phyloP scores from a whole-genome alignment of 2,888 invertebrate genomes.

The Eustalomyia histrio region DNA sequence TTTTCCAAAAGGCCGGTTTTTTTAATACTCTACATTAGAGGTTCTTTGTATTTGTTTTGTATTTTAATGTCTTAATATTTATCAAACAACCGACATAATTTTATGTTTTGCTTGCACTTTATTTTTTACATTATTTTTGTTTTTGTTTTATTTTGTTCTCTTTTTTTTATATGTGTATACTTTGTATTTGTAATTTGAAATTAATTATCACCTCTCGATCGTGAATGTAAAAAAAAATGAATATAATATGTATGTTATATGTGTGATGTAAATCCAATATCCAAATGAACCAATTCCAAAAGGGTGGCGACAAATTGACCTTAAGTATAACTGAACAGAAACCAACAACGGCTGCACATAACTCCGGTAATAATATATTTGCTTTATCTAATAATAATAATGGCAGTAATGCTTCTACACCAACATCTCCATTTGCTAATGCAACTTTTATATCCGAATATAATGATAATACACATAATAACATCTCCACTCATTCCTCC shows the following conservation, averaged over 20 bases:
- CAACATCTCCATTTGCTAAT: conserved; percentile 67
- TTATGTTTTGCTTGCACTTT: conserved; percentile 56
- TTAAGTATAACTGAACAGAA: conserved; percentile 83
- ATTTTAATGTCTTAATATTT: background rate
- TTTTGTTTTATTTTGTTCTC: conserved; percentile 63
- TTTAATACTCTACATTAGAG: too few relatives aligned
- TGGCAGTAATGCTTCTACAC: conserved; percentile 60
- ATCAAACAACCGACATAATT: background rate
- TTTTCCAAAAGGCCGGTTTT: too few relatives aligned
- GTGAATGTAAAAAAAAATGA: conserved; percentile 14
- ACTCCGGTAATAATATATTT: conserved; percentile 67
- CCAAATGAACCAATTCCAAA: conserved; percentile 37
- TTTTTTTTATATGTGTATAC: conserved; percentile 59
- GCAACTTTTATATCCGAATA: conserved; percentile 75
- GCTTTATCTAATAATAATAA: conserved; percentile 67
- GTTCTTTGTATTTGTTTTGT: too few relatives aligned
- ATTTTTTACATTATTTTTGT: conserved; percentile 60
- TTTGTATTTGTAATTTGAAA: conserved; percentile 54
- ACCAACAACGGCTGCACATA: conserved; percentile 73
- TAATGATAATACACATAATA: conserved; percentile 55
- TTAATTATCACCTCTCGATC: conserved; percentile 52
- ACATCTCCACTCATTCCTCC: conserved; percentile 33
- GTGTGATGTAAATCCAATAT: conserved; percentile 50
- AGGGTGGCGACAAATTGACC: conserved; percentile 87
- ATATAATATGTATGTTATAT: conserved; percentile 69